A percentile compares a stretch with the other conserved stretches of the same genome.
Conservation (phyloP, 2,797 vertebrate species). For the Hoplostethus atlanticus region DNA sequence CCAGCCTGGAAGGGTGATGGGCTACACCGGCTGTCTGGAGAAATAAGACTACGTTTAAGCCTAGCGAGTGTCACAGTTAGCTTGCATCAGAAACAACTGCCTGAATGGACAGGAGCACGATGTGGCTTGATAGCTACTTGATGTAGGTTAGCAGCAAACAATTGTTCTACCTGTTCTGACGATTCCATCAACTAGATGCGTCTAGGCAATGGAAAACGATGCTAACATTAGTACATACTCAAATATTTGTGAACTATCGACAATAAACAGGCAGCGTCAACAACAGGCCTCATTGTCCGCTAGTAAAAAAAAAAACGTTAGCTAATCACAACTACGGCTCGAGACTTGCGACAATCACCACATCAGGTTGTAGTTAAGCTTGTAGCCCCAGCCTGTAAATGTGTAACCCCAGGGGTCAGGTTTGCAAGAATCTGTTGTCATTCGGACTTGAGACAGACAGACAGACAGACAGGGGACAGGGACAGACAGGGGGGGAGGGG, state of each 20-base stretch:
- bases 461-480: slow-evolving; percentile 9
- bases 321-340: not conserved
- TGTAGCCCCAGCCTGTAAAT: slow-evolving; percentile 33
- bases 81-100: not conserved
- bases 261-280: not conserved
- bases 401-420: slow-evolving; percentile 42
- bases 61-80: not conserved
- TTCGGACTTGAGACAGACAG: slow-evolving; percentile 68
- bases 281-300: too few relatives aligned
- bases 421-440: slow-evolving; percentile 65
- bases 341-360: not conserved
- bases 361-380: too few relatives aligned
- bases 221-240: not conserved
- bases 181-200: not conserved
- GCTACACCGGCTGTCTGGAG: slow-evolving; percentile 21
- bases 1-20: slow-evolving; percentile 11
- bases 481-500: slow-evolving; percentile 14
- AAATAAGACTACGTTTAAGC: slow-evolving; percentile 11
- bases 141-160: too few relatives aligned
- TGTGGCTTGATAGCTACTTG: too few relatives aligned
- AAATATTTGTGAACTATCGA: not conserved
- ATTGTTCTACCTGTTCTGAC: not conserved
- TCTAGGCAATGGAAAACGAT: not conserved
- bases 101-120: not conserved
- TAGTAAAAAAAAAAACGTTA: too few relatives aligned